Conservation (phyloP, 2,888 invertebrate species). For the Melolontha melolontha region DNA sequence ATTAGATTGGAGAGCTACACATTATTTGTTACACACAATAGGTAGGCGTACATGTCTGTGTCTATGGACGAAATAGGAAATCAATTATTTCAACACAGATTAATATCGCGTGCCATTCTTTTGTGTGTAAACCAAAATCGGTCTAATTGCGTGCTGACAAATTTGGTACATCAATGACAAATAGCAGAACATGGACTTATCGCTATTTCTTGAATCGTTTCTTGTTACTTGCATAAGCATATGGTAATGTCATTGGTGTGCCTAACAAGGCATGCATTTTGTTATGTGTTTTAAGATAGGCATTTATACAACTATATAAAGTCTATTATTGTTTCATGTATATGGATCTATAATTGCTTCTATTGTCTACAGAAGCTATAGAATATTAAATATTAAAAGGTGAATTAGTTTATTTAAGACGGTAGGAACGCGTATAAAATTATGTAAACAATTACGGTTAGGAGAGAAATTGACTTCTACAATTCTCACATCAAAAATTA, state of each 20-base stretch:
- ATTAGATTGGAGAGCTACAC: slow-evolving; percentile 29
- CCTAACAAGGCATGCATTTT: slow-evolving; percentile 27
- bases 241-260: slow-evolving; percentile 9
- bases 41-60: slow-evolving; percentile 27
- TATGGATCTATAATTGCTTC: neutral
- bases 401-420: no score
- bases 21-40: slow-evolving; percentile 31
- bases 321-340: neutral
- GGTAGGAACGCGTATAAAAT: no score
- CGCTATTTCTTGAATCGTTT: slow-evolving; percentile 15
- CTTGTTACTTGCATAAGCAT: slow-evolving; percentile 14
- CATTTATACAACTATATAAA: slow-evolving; percentile 1
- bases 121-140: slow-evolving; percentile 35
- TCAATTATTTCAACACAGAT: slow-evolving; percentile 38
- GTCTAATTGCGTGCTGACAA: slow-evolving; percentile 31
- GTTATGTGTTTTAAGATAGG: slow-evolving; percentile 15
- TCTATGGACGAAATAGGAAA: slow-evolving; percentile 31
- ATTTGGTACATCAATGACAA: slow-evolving; percentile 39
- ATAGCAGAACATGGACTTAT: slow-evolving; percentile 28
- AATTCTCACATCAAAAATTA: no score
- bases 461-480: no score
- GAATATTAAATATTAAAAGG: no score
- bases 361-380: no score
- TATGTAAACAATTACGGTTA: no score
- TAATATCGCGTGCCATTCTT: slow-evolving; percentile 35